Evolutionary conservation across 2,888 invertebrate genomes (phyloP).

Genomic region (Brachyptera risi): DNA sequence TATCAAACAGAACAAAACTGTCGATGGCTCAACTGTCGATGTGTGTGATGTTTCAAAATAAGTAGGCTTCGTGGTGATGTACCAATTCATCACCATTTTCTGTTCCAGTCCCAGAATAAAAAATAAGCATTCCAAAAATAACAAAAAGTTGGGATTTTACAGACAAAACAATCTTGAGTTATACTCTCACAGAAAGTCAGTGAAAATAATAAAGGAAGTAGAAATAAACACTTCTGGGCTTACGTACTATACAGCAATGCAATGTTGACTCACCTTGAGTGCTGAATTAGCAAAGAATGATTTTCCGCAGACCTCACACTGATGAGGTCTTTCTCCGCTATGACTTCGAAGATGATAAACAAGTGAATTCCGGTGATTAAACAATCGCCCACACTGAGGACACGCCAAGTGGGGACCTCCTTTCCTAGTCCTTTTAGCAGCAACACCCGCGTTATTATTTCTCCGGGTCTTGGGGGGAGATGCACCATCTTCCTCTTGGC

Average conservation of each 20-base stretch:
- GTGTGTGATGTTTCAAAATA: no score
- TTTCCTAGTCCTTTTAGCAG: slow-evolving; percentile 19
- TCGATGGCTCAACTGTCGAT: no score
- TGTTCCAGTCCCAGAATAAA: no score
- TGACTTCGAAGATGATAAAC: slow-evolving; percentile 80
- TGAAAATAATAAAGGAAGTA: no score
- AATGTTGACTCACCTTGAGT: slow-evolving; percentile 58
- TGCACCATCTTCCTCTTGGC: slow-evolving; percentile 15
- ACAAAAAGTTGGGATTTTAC: no score
- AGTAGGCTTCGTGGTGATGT: no score
- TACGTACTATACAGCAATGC: slow-evolving; percentile 1
- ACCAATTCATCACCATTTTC: no score
- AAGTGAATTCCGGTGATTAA: slow-evolving; percentile 77
- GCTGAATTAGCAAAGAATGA: slow-evolving; percentile 79
- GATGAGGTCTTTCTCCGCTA: slow-evolving; percentile 69
- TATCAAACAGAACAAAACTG: no score
- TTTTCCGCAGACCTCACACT: slow-evolving; percentile 76
- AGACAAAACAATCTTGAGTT: no score
- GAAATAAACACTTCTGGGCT: not conserved
- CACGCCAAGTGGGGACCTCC: slow-evolving; percentile 48
- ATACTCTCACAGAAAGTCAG: no score
- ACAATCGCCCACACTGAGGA: slow-evolving; percentile 65
- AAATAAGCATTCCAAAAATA: no score
- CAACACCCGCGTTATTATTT: not conserved
- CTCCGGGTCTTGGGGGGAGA: slow-evolving; percentile 14